These are phyloP conservation scores for Rhyacophila evoluta DNA, from an alignment of 2,888 invertebrate species.

Conservation along the genomic window DNA sequence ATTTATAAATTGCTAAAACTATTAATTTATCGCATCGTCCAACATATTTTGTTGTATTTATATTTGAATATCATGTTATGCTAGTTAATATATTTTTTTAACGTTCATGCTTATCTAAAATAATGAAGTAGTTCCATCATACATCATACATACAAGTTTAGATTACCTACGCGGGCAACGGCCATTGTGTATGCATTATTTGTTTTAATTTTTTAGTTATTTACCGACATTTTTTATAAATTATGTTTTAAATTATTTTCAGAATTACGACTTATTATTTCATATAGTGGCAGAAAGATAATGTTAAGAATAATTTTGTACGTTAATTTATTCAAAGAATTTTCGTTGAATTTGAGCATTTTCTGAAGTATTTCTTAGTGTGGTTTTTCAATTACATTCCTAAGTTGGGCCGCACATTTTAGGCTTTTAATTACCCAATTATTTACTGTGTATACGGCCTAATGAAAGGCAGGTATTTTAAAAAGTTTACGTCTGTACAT, in stretches of 20 bases:
- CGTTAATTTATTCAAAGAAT: background rate
- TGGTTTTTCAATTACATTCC: conserved; percentile 52
- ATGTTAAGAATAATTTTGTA: background rate
- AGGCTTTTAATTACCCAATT: conserved; percentile 54
- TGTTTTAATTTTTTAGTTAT: too few relatives aligned
- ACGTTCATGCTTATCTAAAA: too few relatives aligned
- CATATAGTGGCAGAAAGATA: background rate
- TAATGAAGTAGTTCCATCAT: too few relatives aligned
- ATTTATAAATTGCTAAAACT: too few relatives aligned
- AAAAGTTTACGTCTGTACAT: conserved; percentile 29
- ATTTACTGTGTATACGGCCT: conserved; percentile 49
- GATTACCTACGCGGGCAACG: too few relatives aligned
- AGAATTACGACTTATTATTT: background rate
- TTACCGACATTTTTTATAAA: too few relatives aligned
- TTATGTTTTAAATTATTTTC: background rate
- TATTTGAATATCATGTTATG: too few relatives aligned
- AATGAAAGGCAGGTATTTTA: conserved; percentile 49
- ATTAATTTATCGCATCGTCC: too few relatives aligned
- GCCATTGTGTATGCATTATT: too few relatives aligned
- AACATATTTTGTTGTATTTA: too few relatives aligned
- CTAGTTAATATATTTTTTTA: too few relatives aligned
- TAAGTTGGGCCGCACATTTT: conserved; percentile 43
- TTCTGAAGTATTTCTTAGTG: conserved; percentile 45
- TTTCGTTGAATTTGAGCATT: conserved; percentile 22
- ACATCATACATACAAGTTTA: too few relatives aligned